Evolutionary conservation across 2,888 invertebrate genomes (phyloP), one percentile per base, ranked within the genome.

Genomic region (Caradrina kadenii): DNA sequence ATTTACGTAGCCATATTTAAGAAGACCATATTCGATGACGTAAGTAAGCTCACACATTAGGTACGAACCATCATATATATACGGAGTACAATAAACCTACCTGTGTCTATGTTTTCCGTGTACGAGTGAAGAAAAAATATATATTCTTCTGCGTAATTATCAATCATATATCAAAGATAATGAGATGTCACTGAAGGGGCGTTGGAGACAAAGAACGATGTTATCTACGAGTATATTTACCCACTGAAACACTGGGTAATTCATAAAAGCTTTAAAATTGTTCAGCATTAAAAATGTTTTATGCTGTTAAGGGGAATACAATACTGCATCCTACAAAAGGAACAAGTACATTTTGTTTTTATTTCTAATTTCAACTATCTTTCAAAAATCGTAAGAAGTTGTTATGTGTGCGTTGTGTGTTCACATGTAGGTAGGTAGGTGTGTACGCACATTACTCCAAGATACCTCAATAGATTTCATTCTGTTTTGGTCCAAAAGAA

Each of bases 161-260:
- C 92, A 91, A 91, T 92, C 92, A 91, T 92, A 89, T 88, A 88
- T 88, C 83, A 89, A 83, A 88, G 89, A 89, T 89, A 87, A 86
- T 83, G 85, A 74, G 83, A 83, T 89, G 90, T 89, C 89, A 87
- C 82, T 82, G 70, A 81, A 74, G 82, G 84, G 85, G 86, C 80
- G 87, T 85, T 80, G 83, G 82, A 86, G 89, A 91, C 90, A 90
- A 90, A 92, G 89, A 87, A 87, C 86, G 85, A 80, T 88, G 92
- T 94, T 94, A 94, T 94, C 94, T 92, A 45, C 55, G 8, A 56
- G 62, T 77, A 81, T 92, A 93, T 94, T 93, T 92, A 90, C 85
- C 65, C 77, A 84, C 91, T 89, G 85, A 90, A 90, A 92, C 88
- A 89, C 88, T 89, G 74, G 64, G 76, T 82, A 69, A 69, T 89